Evolutionary conservation across 2,113 vertebrate species (phyloP), one percentile per base, ranked within the genome.

Genomic region (Pluvianellus socialis): DNA sequence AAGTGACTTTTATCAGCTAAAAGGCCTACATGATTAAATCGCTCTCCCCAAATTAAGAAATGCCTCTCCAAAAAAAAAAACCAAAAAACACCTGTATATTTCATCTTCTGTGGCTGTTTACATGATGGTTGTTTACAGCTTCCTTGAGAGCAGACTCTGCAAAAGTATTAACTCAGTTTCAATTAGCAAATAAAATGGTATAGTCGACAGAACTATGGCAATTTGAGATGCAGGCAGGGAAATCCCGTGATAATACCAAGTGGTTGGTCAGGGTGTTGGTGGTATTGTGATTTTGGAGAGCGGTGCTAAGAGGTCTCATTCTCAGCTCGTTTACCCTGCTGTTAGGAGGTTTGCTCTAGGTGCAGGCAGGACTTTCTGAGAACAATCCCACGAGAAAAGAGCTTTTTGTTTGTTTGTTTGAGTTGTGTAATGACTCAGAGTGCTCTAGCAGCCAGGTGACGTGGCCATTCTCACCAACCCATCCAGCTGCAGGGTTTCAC

Each of bases 71-170:
- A 82, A 38, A 38, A 38, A 38, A 38, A 38, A 38, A 38, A 38
- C 63, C 49, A 38, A 82, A 50, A 50, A 38, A 52, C 1, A 52
- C 42, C 76, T 35, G 9, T 24, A 0, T 52, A 21, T 42, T 77
- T 86, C 22, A 91, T 91, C 82, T 88, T 45, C 66, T 63, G 83
- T 96, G 83, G 75, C 86, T 77, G 50, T 96, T 94, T 71, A 47
- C 72, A 94, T 81, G 20, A 9, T 67, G 77, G 42, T 32, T 66
- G 63, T 66, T 32, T 44, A 32, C 66, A 76, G 59, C 89, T 92
- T 91, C 89, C 76, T 92, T 74, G 72, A 59, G 7, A 86, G 76
- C 49, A n/a, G 71, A 26, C 40, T 81, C 66, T 52, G 23, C n/a
- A 55, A 62, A 81, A 35, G 27, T 16, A 52, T 38, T 47, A 61